Evolutionary conservation across 2,888 invertebrate genomes (phyloP).

Genomic region (Scaptomyza reducta): DNA sequence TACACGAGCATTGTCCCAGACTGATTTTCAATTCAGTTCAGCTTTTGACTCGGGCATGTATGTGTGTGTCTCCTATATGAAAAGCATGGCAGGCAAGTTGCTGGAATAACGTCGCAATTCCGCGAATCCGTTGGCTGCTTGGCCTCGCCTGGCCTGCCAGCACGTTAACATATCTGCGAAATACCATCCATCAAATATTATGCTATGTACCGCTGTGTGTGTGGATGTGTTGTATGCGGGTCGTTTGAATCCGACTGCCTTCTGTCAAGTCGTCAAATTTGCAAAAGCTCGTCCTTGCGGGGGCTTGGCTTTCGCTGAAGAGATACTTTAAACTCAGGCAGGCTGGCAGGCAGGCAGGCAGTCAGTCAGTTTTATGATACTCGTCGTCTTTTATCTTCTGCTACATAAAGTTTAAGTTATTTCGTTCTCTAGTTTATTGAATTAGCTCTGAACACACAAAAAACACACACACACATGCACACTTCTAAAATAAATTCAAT

Average conservation of each 20-base stretch:
- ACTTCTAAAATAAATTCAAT: conserved; percentile 67
- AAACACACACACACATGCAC: conserved; percentile 4
- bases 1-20: conserved; percentile 6
- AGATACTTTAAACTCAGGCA: conserved; percentile 53
- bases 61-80: conserved; percentile 45
- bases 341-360: conserved; percentile 20
- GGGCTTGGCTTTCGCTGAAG: conserved; percentile 10
- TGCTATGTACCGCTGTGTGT: conserved; percentile 7
- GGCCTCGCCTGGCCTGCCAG: conserved; percentile 34
- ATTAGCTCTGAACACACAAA: conserved; percentile 51
- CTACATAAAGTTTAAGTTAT: conserved; percentile 64
- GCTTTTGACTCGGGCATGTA: conserved; percentile 10
- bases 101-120: conserved; percentile 45
- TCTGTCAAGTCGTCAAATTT: conserved; percentile 61
- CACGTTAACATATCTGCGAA: conserved; percentile 69
- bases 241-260: conserved; percentile 36
- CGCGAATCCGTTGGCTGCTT: conserved; percentile 51
- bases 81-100: conserved; percentile 36
- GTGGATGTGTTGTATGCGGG: conserved; percentile 19
- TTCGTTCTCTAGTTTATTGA: conserved; percentile 72
- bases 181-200: conserved; percentile 78
- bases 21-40: conserved; percentile 41
- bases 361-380: conserved; percentile 37
- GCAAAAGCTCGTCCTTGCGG: conserved; percentile 27
- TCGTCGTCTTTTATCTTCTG: conserved; percentile 22